Conservation (phyloP, 2,113 vertebrate genomes). For the Willisornis vidua region DNA sequence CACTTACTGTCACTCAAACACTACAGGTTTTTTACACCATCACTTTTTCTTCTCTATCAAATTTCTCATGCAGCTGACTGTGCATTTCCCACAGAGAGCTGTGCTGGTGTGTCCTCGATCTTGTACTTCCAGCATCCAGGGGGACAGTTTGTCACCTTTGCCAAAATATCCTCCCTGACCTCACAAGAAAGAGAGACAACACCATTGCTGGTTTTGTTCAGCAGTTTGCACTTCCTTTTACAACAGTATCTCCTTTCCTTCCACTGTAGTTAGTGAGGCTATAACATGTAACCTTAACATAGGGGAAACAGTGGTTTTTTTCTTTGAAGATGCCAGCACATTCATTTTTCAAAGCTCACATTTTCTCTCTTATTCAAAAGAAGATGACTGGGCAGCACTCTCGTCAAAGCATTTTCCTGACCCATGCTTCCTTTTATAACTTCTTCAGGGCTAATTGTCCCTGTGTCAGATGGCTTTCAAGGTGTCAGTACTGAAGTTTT, state of each 20-base stretch:
- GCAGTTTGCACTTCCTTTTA: not conserved
- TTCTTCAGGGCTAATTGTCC: conserved; percentile 40
- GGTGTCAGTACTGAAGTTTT: conserved; percentile 42
- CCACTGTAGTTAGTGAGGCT: not conserved
- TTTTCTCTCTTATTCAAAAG: conserved; percentile 3
- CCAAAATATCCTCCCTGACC: not conserved
- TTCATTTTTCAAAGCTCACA: conserved; percentile 8
- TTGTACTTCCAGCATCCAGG: not conserved
- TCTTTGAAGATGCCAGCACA: not conserved
- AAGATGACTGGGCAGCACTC: not conserved
- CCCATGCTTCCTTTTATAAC: not conserved
- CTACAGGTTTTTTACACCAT: not conserved
- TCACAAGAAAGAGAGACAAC: not conserved
- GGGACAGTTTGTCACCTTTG: not conserved
- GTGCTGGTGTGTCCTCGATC: not conserved
- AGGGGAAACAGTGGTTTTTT: not conserved
- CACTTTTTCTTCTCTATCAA: not conserved
- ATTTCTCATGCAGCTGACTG: not conserved
- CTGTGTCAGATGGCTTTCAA: conserved; percentile 39
- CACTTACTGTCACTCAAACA: not conserved
- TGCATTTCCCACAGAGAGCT: not conserved
- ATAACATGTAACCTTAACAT: not conserved
- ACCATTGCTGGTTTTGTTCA: not conserved
- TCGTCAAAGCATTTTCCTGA: conserved; percentile 30
- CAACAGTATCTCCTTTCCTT: not conserved